phyloP scores from a whole-genome alignment of 2,113 vertebrate species.

The Pimephales promelas region DNA sequence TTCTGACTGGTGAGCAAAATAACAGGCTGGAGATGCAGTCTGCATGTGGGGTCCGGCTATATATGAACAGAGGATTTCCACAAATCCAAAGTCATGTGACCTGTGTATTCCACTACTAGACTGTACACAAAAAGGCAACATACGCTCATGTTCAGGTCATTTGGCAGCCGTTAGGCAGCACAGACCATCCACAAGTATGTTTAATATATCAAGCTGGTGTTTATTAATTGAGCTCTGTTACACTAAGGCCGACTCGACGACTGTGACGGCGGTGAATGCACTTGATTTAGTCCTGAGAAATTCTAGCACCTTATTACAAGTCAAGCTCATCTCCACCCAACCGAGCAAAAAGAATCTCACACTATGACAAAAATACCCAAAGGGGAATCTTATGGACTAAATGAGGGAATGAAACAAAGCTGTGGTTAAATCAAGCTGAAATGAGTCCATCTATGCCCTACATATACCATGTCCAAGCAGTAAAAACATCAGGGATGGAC shows the following conservation, averaged over 20 bases:
- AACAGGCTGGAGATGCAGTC: conserved; percentile 11
- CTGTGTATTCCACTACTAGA: conserved; percentile 7
- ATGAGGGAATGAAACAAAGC: conserved; percentile 44
- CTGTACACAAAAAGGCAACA: conserved; percentile 5
- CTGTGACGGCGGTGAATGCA: conserved; percentile 24
- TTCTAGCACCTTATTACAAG: conserved; percentile 67
- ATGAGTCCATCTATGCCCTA: not conserved
- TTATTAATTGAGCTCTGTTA: conserved; percentile 52
- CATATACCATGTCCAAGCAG: not conserved
- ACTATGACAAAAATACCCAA: conserved; percentile 68
- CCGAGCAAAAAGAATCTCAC: conserved; percentile 56
- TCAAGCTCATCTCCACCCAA: conserved; percentile 50
- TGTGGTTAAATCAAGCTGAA: conserved; percentile 37
- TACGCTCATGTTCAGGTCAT: not conserved
- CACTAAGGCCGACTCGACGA: conserved; percentile 43
- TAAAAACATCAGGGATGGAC: conserved; percentile 24
- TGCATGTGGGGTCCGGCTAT: conserved; percentile 39
- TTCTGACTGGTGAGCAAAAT: conserved; percentile 20
- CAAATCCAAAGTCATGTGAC: conserved; percentile 16
- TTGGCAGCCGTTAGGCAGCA: conserved; percentile 3
- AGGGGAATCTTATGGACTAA: conserved; percentile 44
- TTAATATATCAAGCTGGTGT: conserved; percentile 52
- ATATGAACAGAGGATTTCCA: conserved; percentile 28
- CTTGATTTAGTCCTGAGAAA: conserved; percentile 63
- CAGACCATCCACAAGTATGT: conserved; percentile 38